Percentiles rank a stretch among this genome's conserved stretches.
phyloP scores from a whole-genome alignment of 2,888 invertebrate species.

The Neria commutata region DNA sequence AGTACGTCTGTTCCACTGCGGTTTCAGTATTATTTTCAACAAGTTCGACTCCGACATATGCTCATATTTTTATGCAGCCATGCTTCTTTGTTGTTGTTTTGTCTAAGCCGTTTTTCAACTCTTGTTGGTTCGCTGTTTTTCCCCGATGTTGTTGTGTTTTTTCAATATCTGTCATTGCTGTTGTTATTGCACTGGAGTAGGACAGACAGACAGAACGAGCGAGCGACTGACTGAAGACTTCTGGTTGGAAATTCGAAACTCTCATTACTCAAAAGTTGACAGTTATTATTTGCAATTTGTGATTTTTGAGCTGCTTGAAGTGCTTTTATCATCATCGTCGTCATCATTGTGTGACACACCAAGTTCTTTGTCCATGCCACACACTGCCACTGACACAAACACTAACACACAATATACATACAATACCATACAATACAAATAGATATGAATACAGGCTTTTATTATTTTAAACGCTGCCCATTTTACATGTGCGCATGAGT shows the following conservation, averaged over 20 bases:
- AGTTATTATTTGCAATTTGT: constrained; percentile 17
- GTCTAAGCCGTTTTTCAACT: not conserved
- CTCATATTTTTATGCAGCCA: not conserved
- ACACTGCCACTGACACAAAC: constrained; percentile 2
- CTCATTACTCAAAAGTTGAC: constrained; percentile 24
- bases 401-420: too few species aligned
- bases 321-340: constrained; percentile 3
- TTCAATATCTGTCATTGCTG: too few species aligned
- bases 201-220: too few species aligned
- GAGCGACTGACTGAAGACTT: too few species aligned
- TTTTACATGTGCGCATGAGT: not conserved
- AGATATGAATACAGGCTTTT: too few species aligned
- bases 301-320: constrained; percentile 6
- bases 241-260: constrained; percentile 10
- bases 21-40: not conserved
- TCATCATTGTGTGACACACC: too few species aligned
- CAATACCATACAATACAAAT: too few species aligned
- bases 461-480: not conserved
- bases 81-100: not conserved
- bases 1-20: not conserved
- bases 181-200: too few species aligned
- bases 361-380: constrained; percentile 17
- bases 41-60: not conserved
- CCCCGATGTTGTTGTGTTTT: too few species aligned
- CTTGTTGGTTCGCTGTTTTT: too few species aligned